Evolutionary conservation across 2,113 vertebrate species (phyloP), one percentile per base, ranked within the genome.

Genomic region (Neogale vison): DNA sequence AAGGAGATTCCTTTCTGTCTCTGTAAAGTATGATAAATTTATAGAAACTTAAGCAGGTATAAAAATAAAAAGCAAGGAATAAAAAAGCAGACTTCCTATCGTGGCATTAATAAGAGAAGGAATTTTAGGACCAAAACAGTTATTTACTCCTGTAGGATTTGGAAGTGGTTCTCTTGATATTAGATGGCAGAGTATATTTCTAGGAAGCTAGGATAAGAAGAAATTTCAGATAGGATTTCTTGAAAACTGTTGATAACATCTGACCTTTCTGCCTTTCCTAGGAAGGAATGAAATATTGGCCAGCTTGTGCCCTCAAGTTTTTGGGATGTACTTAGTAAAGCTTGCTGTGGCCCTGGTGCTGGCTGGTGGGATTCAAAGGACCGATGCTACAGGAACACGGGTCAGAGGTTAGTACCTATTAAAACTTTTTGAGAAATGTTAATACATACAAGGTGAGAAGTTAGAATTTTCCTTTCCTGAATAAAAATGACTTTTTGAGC

Each of bases 291-390:
- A 99, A 98, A 99, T 99, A 98, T 90, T 99, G 99, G 98, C 99
- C 94, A 99, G 99, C 91, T 98, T 99, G 63, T 99, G 99, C 93
- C 99, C 99, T 57, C 99, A 99, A 98, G 99, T 99, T 4, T 99
- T 99, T 98, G 99, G 99, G 24, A 99, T 99, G 99, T 99, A 99
- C 97, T 98, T 99, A 77, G 99, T 99, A 82, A 99, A 99, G 98
- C 88, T 99, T 96, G 99, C 99, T 2, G 99, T 99, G 90, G 99
- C 99, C 57, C 99, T 99, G 99, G 99, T 99, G 71, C 98, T 99
- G 95, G 99, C 99, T 83, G 99, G 99, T 50, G 99, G 99, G 3
- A 99, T 99, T 31, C 99, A 99, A 98, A 99, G 99, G 98, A 99
- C 98, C n/a, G 99, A 99, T 97, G 98, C 99, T n/a, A 98, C 99